These are phyloP conservation scores for Lepidocyrtoides sp. DNA, from an alignment of 2,888 invertebrate genomes.

Conservation along the genomic window DNA sequence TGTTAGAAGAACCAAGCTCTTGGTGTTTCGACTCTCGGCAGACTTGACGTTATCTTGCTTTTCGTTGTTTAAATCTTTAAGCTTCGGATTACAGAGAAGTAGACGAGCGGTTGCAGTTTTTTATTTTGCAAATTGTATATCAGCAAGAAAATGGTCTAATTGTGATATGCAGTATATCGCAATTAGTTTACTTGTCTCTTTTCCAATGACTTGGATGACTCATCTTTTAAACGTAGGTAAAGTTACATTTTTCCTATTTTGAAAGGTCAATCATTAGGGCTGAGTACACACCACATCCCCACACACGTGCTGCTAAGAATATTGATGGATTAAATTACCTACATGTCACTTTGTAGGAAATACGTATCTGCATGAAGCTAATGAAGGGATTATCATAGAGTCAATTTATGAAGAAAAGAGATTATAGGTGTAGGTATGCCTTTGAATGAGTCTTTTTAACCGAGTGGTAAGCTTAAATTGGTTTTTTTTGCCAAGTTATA, in stretches of 20 bases:
- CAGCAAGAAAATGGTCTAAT: not conserved
- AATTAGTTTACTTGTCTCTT: not conserved
- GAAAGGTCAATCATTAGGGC: too few relatives aligned
- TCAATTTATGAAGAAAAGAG: not conserved
- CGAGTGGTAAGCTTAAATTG: not conserved
- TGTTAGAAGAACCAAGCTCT: too few relatives aligned
- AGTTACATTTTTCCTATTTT: not conserved
- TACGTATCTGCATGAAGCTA: not conserved
- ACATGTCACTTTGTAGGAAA: not conserved
- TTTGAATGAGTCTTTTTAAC: not conserved
- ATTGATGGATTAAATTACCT: not conserved
- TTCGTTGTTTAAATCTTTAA: not conserved
- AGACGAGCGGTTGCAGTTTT: not conserved
- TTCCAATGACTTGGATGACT: not conserved
- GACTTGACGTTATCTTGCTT: not conserved
- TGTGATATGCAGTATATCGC: not conserved
- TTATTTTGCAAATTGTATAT: not conserved
- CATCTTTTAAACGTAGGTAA: not conserved
- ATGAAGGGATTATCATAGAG: slow-evolving; percentile 4
- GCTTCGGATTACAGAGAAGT: not conserved
- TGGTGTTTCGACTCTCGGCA: too few relatives aligned
- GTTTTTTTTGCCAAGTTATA: not conserved
- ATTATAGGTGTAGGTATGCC: not conserved
- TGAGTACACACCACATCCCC: not conserved
- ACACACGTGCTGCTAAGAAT: not conserved